A percentile compares a stretch with the other conserved stretches of the same genome.
Evolutionary conservation across 2,113 vertebrate species (phyloP).

Genomic region (Irena cyanogastra): DNA sequence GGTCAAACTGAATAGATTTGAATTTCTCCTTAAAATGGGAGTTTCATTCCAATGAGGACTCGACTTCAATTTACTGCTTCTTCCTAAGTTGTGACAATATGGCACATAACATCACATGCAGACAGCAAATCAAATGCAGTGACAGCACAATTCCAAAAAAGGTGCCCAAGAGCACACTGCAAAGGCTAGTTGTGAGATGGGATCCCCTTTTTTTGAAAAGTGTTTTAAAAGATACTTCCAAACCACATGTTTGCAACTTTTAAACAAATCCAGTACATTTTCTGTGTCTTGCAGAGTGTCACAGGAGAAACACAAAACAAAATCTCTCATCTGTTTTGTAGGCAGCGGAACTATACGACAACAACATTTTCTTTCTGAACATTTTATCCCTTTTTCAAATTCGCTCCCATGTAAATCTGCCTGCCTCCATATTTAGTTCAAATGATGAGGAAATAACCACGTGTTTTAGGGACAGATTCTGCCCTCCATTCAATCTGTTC

Average conservation of each 20-base stretch:
- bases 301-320: neutral
- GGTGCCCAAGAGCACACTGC: slow-evolving; percentile 34
- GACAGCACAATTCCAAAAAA: slow-evolving; percentile 65
- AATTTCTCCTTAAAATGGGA: slow-evolving; percentile 78
- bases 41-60: slow-evolving; percentile 80
- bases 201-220: neutral
- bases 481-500: neutral
- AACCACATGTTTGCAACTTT: neutral
- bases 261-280: neutral
- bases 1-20: slow-evolving; percentile 80
- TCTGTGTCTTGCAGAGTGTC: neutral
- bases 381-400: neutral
- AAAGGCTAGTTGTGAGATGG: slow-evolving; percentile 17
- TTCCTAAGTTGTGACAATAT: slow-evolving; percentile 75
- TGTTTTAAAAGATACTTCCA: neutral
- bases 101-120: slow-evolving; percentile 72
- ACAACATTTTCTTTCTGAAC: neutral
- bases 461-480: neutral
- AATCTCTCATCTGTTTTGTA: neutral
- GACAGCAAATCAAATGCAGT: slow-evolving; percentile 72
- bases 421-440: neutral
- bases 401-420: neutral
- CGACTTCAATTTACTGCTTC: slow-evolving; percentile 77
- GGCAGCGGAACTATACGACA: neutral
- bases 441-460: neutral